Base-by-base conservation (phyloP, 2,888 invertebrate species). In the Desoria tigrina region DNA sequence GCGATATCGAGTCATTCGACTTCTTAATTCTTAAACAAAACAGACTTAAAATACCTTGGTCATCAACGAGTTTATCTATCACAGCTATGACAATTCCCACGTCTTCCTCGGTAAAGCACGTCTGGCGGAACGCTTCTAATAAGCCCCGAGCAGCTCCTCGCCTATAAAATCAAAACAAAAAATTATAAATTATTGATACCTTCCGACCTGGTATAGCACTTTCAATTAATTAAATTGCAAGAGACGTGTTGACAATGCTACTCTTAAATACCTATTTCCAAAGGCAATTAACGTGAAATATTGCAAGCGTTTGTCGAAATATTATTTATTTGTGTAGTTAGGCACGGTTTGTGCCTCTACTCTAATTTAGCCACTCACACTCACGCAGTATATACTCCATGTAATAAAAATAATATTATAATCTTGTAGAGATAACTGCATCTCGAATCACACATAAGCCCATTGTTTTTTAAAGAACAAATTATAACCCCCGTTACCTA, bases 41-140 rank as follows among this genome's bases (percentile, higher is more conserved):
- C n/a, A n/a, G n/a, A n/a, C n/a, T n/a, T 49, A 53, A 61, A 72
- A 65, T 71, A 76, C 76, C 74, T 37, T 68, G 71, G 63, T 76
- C 76, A 57, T 74, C 71, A 28, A 70, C 73, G 21, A 76, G 72
- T 63, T 72, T 73, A 39, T 76, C 74, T 45, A 76, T 74, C 28
- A 76, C 69, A 56, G 66, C 71, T 56, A 74, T 69, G 28, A 76
- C 73, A 53, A 58, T 69, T 49, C 68, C 66, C 11, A 71, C 66
- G 54, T 73, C 73, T 58, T 72, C 71, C n/a, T 72, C 76, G 0
- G 73, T 66, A 53, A 65, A 72, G 50, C 71, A 73, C 37, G 68
- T 67, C 50, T 74, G 73, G 24, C 71, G 70, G 62, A 76, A 76
- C 16, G 74, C 73, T 42, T 76, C 76, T 61, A 71, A 58, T 9